Conservation (phyloP, 2,888 invertebrate genomes). For the Amitus sp. region DNA sequence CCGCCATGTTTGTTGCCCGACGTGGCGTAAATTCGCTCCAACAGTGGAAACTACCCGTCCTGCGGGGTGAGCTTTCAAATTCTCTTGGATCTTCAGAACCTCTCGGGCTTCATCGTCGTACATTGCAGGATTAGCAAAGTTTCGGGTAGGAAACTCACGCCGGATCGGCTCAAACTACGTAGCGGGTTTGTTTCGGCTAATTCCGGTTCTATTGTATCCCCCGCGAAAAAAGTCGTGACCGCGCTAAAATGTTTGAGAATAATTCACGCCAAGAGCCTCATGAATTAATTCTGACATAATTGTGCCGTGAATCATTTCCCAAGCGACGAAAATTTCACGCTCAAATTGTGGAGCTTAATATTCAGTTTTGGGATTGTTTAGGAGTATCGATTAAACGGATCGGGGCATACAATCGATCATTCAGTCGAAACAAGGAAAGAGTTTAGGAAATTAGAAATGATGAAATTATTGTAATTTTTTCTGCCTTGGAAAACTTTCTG, state of each 20-base stretch:
- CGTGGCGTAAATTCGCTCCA: slow-evolving; percentile 1
- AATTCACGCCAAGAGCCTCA: not conserved
- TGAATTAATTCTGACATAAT: not conserved
- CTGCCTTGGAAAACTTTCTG: too few relatives aligned
- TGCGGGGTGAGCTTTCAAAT: slow-evolving; percentile 31
- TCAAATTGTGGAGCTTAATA: too few relatives aligned
- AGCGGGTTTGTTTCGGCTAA: slow-evolving; percentile 41
- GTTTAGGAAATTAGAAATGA: too few relatives aligned
- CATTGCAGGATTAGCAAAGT: slow-evolving; percentile 39
- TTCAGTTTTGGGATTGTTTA: too few relatives aligned
- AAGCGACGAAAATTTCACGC: slow-evolving; percentile 28
- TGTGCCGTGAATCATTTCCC: slow-evolving; percentile 42
- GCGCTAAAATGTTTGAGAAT: too few relatives aligned
- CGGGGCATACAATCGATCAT: too few relatives aligned
- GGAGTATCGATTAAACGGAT: too few relatives aligned
- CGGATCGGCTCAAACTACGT: slow-evolving; percentile 34
- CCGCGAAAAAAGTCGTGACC: slow-evolving; percentile 13
- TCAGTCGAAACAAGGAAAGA: too few relatives aligned
- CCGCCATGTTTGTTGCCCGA: too few relatives aligned
- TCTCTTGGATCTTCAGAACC: slow-evolving; percentile 33
- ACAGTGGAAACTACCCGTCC: slow-evolving; percentile 19
- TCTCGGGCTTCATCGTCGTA: slow-evolving; percentile 28
- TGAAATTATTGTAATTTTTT: too few relatives aligned
- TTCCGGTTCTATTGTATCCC: slow-evolving; percentile 29
- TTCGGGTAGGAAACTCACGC: slow-evolving; percentile 35